Conservation (phyloP, 1,140 invertebrate species). For the Leptinotarsa texana region DNA sequence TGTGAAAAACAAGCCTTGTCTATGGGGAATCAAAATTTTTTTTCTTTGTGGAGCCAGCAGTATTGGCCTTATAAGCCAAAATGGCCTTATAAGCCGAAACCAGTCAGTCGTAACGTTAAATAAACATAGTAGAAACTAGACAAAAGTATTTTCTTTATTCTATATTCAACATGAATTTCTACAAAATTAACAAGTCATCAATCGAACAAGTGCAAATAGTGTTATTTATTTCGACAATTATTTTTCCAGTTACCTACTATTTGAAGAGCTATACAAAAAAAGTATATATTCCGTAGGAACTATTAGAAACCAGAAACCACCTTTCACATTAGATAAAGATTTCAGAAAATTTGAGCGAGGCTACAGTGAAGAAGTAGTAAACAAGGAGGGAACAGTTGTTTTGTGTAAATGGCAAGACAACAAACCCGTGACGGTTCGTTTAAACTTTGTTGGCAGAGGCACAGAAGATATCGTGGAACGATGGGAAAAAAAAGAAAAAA, state of each 20-base stretch:
- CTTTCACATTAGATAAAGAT: constrained; percentile 50
- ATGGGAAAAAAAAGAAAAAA: constrained; percentile 51
- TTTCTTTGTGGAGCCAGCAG: too few relatives aligned
- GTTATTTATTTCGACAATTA: constrained; percentile 30
- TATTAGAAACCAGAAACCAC: constrained; percentile 47
- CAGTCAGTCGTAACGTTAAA: too few relatives aligned
- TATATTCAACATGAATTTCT: too few relatives aligned
- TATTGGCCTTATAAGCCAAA: too few relatives aligned
- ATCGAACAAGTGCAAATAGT: too few relatives aligned
- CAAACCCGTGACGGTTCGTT: constrained; percentile 49
- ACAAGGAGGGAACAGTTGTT: constrained; percentile 48
- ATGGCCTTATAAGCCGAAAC: too few relatives aligned
- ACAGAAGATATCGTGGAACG: constrained; percentile 50
- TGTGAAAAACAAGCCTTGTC: constrained; percentile 18
- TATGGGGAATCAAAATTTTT: too few relatives aligned
- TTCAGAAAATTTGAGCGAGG: constrained; percentile 51
- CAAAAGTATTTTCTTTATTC: too few relatives aligned
- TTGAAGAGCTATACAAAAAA: constrained; percentile 8
- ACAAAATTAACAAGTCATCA: too few relatives aligned
- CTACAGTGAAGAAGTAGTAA: constrained; percentile 51
- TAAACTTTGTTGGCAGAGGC: constrained; percentile 56
- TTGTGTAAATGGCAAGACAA: constrained; percentile 56
- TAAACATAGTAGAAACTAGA: too few relatives aligned
- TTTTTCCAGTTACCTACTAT: constrained; percentile 29
- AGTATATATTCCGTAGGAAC: constrained; percentile 41